Base-by-base conservation (phyloP, 2,888 invertebrate species). In the Conistra vaccinii region DNA sequence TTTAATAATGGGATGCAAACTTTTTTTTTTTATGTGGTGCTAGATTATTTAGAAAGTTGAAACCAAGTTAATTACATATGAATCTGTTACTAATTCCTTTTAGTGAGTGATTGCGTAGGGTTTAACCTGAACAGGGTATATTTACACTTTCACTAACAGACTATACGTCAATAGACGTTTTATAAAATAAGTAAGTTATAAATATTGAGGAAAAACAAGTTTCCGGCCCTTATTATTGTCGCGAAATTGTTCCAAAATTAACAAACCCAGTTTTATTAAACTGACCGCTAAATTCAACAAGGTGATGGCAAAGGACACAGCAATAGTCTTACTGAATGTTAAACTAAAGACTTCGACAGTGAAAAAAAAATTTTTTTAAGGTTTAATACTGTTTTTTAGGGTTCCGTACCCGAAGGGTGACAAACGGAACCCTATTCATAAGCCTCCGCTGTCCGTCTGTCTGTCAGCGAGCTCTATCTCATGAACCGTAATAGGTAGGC, bases 211-310 rank as follows among this genome's bases (percentile, higher is more conserved):
- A 60, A 69, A 69, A 10, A 17, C 20, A 23, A 45, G 68, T 57
- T 32, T 57, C 9, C 3, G 5, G 63, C 12, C 5, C 14, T 63
- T 3, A 35, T 20, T 29, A 29, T 39, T 39, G 60, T 42, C 12
- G 53, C 29, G 0, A 45, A 73, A 51, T 58, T n/a, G 7, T 2
- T 26, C 23, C 29, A 29, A 42, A 26, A 17, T 58, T 10, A 65
- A 23, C 23, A 17, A 75, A 51, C 65, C 12, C 53, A 23, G 61
- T 12, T 29, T n/a, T 35, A 9, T 2, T 0, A 35, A 73, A 26
- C 10, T 61, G 35, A 26, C 55, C 35, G 3, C 23, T 35, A 35
- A 55, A 74, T 48, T 35, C n/a, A 17, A 63, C 55, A 65, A 76
- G 45, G 61, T 23, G 20, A 32, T 6, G 9, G 9, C 42, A 55